Evolutionary conservation across 2,888 invertebrate genomes (phyloP), one percentile per base, ranked within the genome.

Genomic region (Orthonychiurus folsomi): DNA sequence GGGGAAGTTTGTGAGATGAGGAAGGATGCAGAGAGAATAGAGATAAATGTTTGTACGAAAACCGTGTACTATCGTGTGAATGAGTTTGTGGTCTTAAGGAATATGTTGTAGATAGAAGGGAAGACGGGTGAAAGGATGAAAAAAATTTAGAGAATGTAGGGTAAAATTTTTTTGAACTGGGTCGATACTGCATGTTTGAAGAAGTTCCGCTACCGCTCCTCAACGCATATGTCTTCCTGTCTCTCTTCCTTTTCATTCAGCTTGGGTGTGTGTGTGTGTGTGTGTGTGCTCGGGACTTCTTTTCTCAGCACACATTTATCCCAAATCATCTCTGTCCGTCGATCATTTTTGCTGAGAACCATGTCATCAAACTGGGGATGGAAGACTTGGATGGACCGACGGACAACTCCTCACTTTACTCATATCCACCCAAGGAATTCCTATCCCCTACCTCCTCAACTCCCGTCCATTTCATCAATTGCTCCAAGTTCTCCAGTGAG

Each of bases 201-300:
- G 58, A 52, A 62, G 62, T 65, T 58, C 59, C 48, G 62, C 57
- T 64, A 47, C 63, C 61, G 54, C 56, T 26, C 61, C 60, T 66
- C 64, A 64, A 63, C 64, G 60, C 64, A 64, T 59, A 64, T 64
- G 66, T 61, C 63, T 61, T 64, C 66, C 64, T 66, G 63, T 66
- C 63, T 61, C 59, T 56, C 58, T 61, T 52, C 59, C 50, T 57
- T 56, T 60, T 61, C 60, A 60, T 53, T 54, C 54, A 47, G 50
- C n/a, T 28, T 26, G 56, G 21, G 48, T 24, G 23, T 21, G n/a
- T n/a, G n/a, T n/a, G n/a, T n/a, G n/a, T n/a, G n/a, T n/a, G n/a
- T n/a, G n/a, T n/a, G 48, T 37, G 54, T 55, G 25, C 26, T 23
- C 12, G n/a, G 12, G 48, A 48, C n/a, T 48, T 15, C 15, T 23